A percentile compares a stretch with the other conserved stretches of the same genome.
These are phyloP conservation scores for Anthophora plumipes DNA, from an alignment of 2,888 invertebrate species.

Conservation along the genomic window DNA sequence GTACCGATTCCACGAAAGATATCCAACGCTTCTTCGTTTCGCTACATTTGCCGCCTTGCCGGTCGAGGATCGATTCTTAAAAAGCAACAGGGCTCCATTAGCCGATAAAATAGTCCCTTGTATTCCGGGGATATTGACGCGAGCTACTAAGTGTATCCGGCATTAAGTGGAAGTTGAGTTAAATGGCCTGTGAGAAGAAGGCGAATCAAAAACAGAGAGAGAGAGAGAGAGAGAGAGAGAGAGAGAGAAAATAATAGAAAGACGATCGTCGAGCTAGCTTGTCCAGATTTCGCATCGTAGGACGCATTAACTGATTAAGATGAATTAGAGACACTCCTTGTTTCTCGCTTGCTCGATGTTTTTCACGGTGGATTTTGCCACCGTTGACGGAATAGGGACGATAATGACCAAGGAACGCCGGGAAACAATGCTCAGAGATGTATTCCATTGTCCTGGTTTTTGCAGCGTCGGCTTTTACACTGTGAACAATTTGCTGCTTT, in stretches of 20 bases:
- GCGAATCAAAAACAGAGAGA: slow-evolving; percentile 25
- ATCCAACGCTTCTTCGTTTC: slow-evolving; percentile 15
- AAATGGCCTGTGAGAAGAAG: slow-evolving; percentile 59
- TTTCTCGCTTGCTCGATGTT: slow-evolving; percentile 16
- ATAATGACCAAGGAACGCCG: slow-evolving; percentile 39
- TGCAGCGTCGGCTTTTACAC: slow-evolving; percentile 28
- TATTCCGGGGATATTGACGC: slow-evolving; percentile 47
- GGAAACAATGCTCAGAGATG: slow-evolving; percentile 45
- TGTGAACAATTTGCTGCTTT: slow-evolving; percentile 38
- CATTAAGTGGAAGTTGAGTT: slow-evolving; percentile 48
- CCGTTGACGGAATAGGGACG: neutral
- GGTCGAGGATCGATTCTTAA: slow-evolving; percentile 31
- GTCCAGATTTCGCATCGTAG: slow-evolving; percentile 22
- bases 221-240: neutral
- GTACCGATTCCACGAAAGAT: slow-evolving; percentile 10
- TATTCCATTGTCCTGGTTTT: slow-evolving; percentile 40
- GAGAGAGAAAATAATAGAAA: neutral
- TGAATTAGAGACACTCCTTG: slow-evolving; percentile 50
- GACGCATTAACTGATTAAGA: slow-evolving; percentile 59
- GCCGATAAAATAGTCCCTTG: slow-evolving; percentile 46
- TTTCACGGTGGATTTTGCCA: slow-evolving; percentile 27
- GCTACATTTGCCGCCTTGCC: slow-evolving; percentile 38
- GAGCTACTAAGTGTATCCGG: slow-evolving; percentile 36
- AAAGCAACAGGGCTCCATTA: slow-evolving; percentile 55
- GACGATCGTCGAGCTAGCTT: neutral